Conservation (phyloP, 2,113 vertebrate species). For the Hassar affinis region DNA sequence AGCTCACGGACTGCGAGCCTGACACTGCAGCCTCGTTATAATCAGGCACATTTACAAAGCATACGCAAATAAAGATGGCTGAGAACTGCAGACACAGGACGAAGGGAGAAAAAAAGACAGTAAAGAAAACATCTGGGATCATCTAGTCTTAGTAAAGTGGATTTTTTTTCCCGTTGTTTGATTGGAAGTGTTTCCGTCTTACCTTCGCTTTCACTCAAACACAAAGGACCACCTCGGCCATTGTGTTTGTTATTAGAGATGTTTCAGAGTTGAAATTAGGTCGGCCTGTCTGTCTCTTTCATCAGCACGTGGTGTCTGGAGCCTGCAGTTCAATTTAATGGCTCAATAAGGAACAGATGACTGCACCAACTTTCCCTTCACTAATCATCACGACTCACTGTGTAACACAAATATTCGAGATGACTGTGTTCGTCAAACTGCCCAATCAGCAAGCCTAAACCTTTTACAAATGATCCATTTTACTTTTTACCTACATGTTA, state of each 20-base stretch:
- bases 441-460: neutral
- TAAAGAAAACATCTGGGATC: conserved; percentile 13
- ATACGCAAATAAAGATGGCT: neutral
- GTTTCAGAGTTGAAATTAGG: conserved; percentile 17
- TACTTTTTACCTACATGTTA: too few relatives aligned
- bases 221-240: neutral
- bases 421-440: neutral
- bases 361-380: neutral
- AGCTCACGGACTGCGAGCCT: neutral
- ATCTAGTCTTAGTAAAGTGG: neutral
- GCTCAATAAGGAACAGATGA: conserved; percentile 23
- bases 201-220: neutral
- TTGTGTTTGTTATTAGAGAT: neutral
- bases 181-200: neutral
- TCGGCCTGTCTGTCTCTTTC: neutral
- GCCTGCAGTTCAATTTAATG: conserved; percentile 10
- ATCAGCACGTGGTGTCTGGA: conserved; percentile 2
- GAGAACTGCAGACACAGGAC: neutral
- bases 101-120: neutral
- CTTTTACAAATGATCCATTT: neutral
- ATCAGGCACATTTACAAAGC: conserved; percentile 7
- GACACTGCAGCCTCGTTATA: neutral
- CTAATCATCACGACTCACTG: conserved; percentile 33
- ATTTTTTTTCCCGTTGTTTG: neutral
- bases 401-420: conserved; percentile 21